Percentiles rank a stretch among this genome's conserved stretches.
phyloP scores from a whole-genome alignment of 2,797 vertebrate genomes.

The Prunella strophiata region DNA sequence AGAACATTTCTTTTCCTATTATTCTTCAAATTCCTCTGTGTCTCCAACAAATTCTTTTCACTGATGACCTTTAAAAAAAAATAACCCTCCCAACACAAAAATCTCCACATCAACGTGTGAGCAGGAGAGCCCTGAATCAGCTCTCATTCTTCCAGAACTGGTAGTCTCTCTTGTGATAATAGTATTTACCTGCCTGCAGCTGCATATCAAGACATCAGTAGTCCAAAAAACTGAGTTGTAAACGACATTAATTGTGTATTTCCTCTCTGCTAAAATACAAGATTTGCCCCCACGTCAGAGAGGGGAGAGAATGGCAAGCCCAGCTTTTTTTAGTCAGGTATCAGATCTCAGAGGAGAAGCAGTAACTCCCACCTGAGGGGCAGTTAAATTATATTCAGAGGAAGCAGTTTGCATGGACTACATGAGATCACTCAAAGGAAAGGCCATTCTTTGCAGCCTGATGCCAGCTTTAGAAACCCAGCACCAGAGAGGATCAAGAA shows the following conservation, averaged over 20 bases:
- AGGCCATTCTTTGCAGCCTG: not conserved
- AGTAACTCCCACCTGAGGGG: not conserved
- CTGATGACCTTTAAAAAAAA: not conserved
- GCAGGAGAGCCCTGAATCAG: not conserved
- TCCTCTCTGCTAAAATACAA: not conserved
- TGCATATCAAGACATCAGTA: not conserved
- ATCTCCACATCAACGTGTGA: not conserved
- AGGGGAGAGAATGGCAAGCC: not conserved
- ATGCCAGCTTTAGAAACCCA: not conserved
- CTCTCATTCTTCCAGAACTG: not conserved
- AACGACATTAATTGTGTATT: not conserved
- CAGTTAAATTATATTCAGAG: not conserved
- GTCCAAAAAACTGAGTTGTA: not conserved
- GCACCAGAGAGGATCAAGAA: not conserved
- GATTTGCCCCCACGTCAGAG: not conserved
- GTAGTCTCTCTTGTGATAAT: not conserved
- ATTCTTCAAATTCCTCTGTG: not conserved
- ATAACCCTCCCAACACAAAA: not conserved
- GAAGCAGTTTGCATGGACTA: not conserved
- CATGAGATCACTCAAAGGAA: not conserved
- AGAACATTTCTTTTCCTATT: not conserved
- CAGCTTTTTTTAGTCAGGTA: not conserved
- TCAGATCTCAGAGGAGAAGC: not conserved
- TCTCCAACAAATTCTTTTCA: not conserved
- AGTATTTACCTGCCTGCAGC: not conserved